phyloP scores from a whole-genome alignment of 2,113 vertebrate genomes.

The Gopherus flavomarginatus region DNA sequence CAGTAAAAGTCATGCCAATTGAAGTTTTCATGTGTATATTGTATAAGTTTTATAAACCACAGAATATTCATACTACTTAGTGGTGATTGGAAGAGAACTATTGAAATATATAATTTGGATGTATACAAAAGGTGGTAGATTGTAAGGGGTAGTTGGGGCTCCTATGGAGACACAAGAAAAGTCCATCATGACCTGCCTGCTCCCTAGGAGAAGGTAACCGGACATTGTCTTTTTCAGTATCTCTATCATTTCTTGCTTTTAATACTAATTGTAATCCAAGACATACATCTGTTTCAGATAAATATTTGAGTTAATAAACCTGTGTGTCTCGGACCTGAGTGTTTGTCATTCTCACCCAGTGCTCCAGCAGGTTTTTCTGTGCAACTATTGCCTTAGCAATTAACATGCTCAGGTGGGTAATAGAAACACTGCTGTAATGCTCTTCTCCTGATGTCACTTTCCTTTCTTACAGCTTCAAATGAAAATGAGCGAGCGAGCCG shows the following conservation, averaged over 20 bases:
- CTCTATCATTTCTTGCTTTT: neutral
- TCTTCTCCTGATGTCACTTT: neutral
- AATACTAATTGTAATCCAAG: neutral
- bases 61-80: neutral
- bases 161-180: neutral
- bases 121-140: neutral
- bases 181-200: neutral
- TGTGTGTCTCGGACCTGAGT: neutral
- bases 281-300: neutral
- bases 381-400: neutral
- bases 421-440: neutral
- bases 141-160: neutral
- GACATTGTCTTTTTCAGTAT: neutral
- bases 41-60: neutral
- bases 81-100: neutral
- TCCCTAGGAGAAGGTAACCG: neutral
- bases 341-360: neutral
- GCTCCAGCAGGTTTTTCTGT: neutral
- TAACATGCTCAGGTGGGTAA: neutral
- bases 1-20: neutral
- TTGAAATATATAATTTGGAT: neutral
- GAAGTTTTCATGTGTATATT: neutral
- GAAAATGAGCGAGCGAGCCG: conserved; percentile 80
- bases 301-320: neutral
- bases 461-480: conserved; percentile 78